These are phyloP conservation scores for Scaptomyza hsui DNA, from an alignment of 1,140 invertebrate species.

Conservation along the genomic window DNA sequence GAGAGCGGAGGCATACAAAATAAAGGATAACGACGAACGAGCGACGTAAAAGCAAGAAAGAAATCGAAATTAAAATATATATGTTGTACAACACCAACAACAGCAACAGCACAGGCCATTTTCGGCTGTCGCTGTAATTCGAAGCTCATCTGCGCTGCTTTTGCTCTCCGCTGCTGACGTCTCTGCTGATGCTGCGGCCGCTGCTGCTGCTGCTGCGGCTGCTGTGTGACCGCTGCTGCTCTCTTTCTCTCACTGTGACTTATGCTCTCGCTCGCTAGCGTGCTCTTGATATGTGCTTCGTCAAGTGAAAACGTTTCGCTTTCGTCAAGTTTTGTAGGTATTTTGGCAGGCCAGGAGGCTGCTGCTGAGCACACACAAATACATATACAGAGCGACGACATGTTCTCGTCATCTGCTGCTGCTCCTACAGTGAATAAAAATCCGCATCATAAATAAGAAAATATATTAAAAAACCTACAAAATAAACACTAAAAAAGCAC, in stretches of 20 bases:
- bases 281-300: slow-evolving; percentile 43
- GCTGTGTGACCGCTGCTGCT: slow-evolving; percentile 5
- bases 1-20: slow-evolving; percentile 62
- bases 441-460: slow-evolving; percentile 36
- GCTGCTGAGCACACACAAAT: slow-evolving; percentile 45
- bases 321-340: slow-evolving; percentile 81
- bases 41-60: slow-evolving; percentile 68
- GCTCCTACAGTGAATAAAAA: slow-evolving; percentile 34
- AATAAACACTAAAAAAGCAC: slow-evolving; percentile 13
- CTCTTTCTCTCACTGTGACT: slow-evolving; percentile 2
- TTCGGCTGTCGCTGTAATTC: slow-evolving; percentile 79
- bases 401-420: slow-evolving; percentile 64
- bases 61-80: slow-evolving; percentile 83
- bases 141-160: slow-evolving; percentile 64
- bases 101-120: slow-evolving; percentile 47
- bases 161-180: slow-evolving; percentile 19
- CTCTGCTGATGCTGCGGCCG: slow-evolving; percentile 33
- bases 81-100: slow-evolving; percentile 51
- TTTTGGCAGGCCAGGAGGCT: slow-evolving; percentile 60
- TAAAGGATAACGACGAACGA: slow-evolving; percentile 68
- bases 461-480: slow-evolving; percentile 14
- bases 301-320: slow-evolving; percentile 78
- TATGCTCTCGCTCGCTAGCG: slow-evolving; percentile 14
- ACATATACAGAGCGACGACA: slow-evolving; percentile 50
- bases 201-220: slow-evolving; percentile 14